A percentile compares a stretch with the other conserved stretches of the same genome.
These are phyloP conservation scores for Eurytoma adleriae DNA, from an alignment of 2,888 invertebrate species.

Conservation along the genomic window DNA sequence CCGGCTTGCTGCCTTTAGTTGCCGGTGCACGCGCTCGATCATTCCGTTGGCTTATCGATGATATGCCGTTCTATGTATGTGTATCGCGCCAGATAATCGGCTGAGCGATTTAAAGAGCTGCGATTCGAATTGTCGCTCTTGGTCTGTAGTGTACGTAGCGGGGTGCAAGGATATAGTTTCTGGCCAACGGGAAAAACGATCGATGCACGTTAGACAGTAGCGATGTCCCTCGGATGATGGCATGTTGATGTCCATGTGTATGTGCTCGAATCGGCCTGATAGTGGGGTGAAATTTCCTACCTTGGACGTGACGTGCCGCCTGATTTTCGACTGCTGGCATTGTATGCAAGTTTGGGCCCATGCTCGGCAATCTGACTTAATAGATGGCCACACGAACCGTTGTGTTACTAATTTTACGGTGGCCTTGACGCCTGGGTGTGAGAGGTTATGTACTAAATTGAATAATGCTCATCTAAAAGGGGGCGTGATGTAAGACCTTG, in stretches of 20 bases:
- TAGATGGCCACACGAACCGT: background rate
- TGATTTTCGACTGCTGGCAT: slow-evolving; percentile 70
- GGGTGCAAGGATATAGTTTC: background rate
- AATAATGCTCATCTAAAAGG: background rate
- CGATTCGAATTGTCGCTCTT: slow-evolving; percentile 5
- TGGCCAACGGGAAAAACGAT: slow-evolving; percentile 53
- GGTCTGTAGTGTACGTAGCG: background rate
- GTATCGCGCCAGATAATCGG: background rate
- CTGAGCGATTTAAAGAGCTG: background rate
- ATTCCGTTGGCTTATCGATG: slow-evolving; percentile 51
- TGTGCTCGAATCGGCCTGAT: slow-evolving; percentile 64
- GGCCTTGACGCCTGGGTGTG: background rate
- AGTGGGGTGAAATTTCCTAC: slow-evolving; percentile 61
- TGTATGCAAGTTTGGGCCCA: slow-evolving; percentile 61
- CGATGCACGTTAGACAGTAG: slow-evolving; percentile 69
- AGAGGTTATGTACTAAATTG: background rate
- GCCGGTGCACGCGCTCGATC: slow-evolving; percentile 58
- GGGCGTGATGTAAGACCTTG: background rate
- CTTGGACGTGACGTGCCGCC: slow-evolving; percentile 65
- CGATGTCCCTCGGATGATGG: slow-evolving; percentile 7
- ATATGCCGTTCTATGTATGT: slow-evolving; percentile 30
- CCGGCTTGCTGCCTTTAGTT: slow-evolving; percentile 12
- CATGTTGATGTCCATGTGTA: slow-evolving; percentile 68
- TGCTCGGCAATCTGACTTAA: background rate
- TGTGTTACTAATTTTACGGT: background rate